Evolutionary conservation across 2,797 vertebrate species (phyloP).

Genomic region (Potorous gilbertii): DNA sequence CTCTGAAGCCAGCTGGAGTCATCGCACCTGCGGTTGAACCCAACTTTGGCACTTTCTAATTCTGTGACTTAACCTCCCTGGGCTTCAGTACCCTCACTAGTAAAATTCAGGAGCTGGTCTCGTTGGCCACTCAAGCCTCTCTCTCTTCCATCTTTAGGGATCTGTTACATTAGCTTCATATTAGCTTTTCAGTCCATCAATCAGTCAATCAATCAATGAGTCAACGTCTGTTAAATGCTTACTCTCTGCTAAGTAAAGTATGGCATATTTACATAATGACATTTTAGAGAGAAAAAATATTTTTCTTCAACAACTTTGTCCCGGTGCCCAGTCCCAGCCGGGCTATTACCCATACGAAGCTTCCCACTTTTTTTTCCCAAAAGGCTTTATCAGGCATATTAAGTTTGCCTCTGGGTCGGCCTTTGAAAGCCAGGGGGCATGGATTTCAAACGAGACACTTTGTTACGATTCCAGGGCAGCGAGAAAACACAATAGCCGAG

Average conservation of each 20-base stretch:
- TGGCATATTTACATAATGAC: not conserved
- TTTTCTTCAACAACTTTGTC: not conserved
- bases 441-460: conserved; percentile 80
- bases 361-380: conserved; percentile 69
- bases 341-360: conserved; percentile 30
- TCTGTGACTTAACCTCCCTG: not conserved
- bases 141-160: not conserved
- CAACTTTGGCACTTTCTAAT: not conserved
- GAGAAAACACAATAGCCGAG: conserved; percentile 82
- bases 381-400: conserved; percentile 72
- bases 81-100: not conserved
- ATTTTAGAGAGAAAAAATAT: conserved; percentile 35
- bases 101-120: not conserved
- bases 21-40: not conserved
- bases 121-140: not conserved
- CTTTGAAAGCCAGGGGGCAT: conserved; percentile 78
- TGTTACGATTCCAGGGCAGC: conserved; percentile 77
- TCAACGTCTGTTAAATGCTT: not conserved
- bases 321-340: not conserved
- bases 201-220: not conserved
- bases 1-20: not conserved
- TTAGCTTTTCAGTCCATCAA: not conserved
- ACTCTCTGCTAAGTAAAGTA: not conserved
- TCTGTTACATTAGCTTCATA: not conserved
- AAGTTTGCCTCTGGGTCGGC: conserved; percentile 75